Percentiles rank a stretch among this genome's conserved stretches.
Evolutionary conservation across 1,140 invertebrate genomes (phyloP).

Genomic region (Parapsyche elsis): DNA sequence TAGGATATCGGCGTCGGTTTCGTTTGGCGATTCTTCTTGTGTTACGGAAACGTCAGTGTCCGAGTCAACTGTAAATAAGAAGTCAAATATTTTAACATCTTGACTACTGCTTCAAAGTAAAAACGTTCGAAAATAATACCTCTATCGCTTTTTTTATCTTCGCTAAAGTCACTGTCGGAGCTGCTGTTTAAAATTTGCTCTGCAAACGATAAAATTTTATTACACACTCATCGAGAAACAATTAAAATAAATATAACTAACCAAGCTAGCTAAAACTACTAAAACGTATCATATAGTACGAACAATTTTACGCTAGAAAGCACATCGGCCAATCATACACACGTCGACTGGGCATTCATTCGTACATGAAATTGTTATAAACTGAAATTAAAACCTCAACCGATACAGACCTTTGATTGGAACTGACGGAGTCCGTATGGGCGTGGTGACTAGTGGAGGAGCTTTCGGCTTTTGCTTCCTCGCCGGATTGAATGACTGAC

Average conservation of each 20-base stretch:
- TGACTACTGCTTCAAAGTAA: too few relatives aligned
- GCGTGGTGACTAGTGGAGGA: conserved; percentile 69
- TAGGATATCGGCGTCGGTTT: not conserved
- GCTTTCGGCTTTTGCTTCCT: conserved; percentile 80
- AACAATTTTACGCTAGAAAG: too few relatives aligned
- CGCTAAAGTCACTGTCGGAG: conserved; percentile 35
- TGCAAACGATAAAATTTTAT: not conserved
- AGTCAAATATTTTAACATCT: too few relatives aligned
- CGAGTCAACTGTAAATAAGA: not conserved
- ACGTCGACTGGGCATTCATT: too few relatives aligned
- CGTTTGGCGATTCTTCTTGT: not conserved
- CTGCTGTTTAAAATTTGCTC: conserved; percentile 21
- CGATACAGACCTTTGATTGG: not conserved
- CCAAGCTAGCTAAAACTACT: too few relatives aligned
- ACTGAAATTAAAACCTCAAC: too few relatives aligned
- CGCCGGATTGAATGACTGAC: conserved; percentile 84
- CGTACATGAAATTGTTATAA: too few relatives aligned
- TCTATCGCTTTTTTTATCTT: conserved; percentile 27
- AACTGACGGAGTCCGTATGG: conserved; percentile 34
- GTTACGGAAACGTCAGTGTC: not conserved
- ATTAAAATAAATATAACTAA: too few relatives aligned
- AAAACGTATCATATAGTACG: too few relatives aligned
- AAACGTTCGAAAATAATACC: conserved; percentile 33
- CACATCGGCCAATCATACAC: too few relatives aligned
- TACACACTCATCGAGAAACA: not conserved